phyloP scores from a whole-genome alignment of 2,113 vertebrate genomes.

The Bubo blakistoni region DNA sequence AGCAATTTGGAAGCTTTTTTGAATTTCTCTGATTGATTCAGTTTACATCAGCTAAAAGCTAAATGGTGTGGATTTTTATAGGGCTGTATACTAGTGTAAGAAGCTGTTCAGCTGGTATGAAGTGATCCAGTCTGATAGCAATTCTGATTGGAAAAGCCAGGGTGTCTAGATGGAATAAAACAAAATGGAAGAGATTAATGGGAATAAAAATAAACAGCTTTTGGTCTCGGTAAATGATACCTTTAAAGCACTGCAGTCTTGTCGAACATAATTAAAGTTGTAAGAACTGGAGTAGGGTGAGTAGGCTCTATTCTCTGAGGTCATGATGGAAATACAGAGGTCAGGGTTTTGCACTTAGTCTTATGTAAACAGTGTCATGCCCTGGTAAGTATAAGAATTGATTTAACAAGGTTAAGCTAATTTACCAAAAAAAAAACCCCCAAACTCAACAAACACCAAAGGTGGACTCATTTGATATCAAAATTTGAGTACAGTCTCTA shows the following conservation, averaged over 20 bases:
- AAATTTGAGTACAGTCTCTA: neutral
- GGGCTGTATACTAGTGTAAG: neutral
- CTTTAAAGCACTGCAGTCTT: constrained; percentile 39
- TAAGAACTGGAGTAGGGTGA: constrained; percentile 48
- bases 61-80: neutral
- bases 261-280: constrained; percentile 52
- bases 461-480: neutral
- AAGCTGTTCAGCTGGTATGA: neutral
- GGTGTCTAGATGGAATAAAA: neutral
- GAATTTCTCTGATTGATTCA: neutral
- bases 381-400: constrained; percentile 60
- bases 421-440: neutral
- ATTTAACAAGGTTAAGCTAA: constrained; percentile 46
- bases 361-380: constrained; percentile 72
- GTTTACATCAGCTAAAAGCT: neutral
- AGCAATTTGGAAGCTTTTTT: neutral
- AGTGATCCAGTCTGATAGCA: neutral
- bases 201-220: constrained; percentile 59
- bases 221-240: constrained; percentile 41
- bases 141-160: neutral
- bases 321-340: constrained; percentile 68
- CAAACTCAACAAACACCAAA: neutral
- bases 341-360: constrained; percentile 74
- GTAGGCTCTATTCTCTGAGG: constrained; percentile 56
- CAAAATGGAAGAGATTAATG: neutral